Evolutionary conservation across 2,888 invertebrate genomes (phyloP), one percentile per base, ranked within the genome.

Genomic region (Ophion ventricosus): DNA sequence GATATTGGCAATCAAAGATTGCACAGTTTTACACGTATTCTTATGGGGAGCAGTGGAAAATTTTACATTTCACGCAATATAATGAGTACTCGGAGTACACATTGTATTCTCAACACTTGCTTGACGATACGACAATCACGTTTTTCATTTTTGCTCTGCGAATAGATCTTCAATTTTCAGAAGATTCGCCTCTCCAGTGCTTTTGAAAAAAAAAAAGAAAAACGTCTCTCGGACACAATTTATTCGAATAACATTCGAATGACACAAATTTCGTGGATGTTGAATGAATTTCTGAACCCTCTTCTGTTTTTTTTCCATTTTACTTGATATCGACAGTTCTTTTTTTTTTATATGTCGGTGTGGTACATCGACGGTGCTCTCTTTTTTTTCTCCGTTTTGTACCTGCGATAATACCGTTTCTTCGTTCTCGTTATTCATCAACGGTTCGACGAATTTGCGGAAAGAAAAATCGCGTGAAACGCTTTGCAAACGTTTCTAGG

Each of bases 401-500:
- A n/a, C 49, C 40, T 70, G 29, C 70, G 64, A 70, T 17, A 56
- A 57, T n/a, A 59, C 26, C 23, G 11, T 66, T 35, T 3, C 61
- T 56, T 72, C 57, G 23, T 69, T 57, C 20, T 43, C 59, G 25
- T 63, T 70, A 80, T 77, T 84, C 72, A 64, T 72, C 61, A 66
- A 49, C 63, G n/a, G 26, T 63, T 17, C 35, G 63, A 43, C 14
- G 43, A 74, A 26, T 57, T 64, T 23, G n/a, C 66, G 64, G 75
- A 82, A 59, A 29, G n/a, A 75, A 61, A 49, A 40, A 75, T 72
- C 67, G 57, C 67, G 57, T 84, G 73, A 77, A 82, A 87, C 85
- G 88, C 91, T 90, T 93, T 92, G 92, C 92, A 91, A 93, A 92
- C 90, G 91, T 92, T 92, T 93, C 92, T 90, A 88, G 88, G 90